Evolutionary conservation across 2,888 invertebrate species (phyloP).

Genomic region (Agrilus biguttatus): DNA sequence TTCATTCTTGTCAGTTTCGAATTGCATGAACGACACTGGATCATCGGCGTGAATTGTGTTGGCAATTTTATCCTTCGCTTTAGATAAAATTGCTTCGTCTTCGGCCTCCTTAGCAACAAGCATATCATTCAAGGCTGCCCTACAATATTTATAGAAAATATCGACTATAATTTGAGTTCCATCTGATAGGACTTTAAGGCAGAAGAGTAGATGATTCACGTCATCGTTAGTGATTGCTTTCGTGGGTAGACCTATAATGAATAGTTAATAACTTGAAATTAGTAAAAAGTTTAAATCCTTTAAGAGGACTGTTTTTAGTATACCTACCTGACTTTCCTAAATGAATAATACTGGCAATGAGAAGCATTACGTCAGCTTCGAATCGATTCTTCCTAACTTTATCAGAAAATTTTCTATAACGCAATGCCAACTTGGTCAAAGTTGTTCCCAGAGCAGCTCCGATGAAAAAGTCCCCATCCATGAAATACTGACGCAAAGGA

Average conservation of each 20-base stretch:
- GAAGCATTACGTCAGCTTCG: conserved; percentile 72
- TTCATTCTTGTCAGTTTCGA: conserved; percentile 44
- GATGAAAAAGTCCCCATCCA: conserved; percentile 93
- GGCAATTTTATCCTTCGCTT: conserved; percentile 54
- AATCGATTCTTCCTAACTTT: conserved; percentile 40
- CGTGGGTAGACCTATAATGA: conserved; percentile 36
- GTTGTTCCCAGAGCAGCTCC: conserved; percentile 86
- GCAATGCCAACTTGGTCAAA: conserved; percentile 77
- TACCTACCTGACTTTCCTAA: conserved; percentile 59
- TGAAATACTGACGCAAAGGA: conserved; percentile 71
- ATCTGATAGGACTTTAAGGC: conserved; percentile 58
- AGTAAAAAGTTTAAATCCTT: background rate
- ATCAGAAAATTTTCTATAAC: conserved; percentile 40
- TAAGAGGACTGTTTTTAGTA: background rate
- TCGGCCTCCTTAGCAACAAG: conserved; percentile 63
- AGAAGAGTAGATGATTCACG: conserved; percentile 73
- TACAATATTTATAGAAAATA: conserved; percentile 60
- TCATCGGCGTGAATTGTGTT: conserved; percentile 71
- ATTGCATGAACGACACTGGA: conserved; percentile 68
- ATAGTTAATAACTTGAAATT: background rate
- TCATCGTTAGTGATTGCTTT: conserved; percentile 93
- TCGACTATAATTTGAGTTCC: conserved; percentile 51
- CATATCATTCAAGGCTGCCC: conserved; percentile 71
- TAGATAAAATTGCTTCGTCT: conserved; percentile 38
- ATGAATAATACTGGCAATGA: conserved; percentile 75